phyloP scores from a whole-genome alignment of 2,113 vertebrate genomes.

The Sapajus apella region DNA sequence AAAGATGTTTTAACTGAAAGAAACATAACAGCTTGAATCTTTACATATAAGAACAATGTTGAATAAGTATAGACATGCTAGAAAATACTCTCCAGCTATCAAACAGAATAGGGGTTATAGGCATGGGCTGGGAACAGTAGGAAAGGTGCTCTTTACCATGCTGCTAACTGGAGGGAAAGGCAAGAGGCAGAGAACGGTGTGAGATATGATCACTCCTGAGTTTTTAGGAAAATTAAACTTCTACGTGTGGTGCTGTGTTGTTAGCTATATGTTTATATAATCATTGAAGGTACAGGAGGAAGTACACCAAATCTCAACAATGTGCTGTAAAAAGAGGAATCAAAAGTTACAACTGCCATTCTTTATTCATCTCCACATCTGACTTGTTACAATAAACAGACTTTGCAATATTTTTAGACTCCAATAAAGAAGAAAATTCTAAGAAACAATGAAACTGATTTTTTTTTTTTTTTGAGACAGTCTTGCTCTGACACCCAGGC shows the following conservation, averaged over 20 bases:
- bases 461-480: too few relatives aligned
- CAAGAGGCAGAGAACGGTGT: not conserved
- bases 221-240: not conserved
- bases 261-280: not conserved
- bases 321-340: rapidly evolving
- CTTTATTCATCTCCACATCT: not conserved
- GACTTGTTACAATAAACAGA: not conserved
- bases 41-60: not conserved
- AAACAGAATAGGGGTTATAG: not conserved
- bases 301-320: rapidly evolving
- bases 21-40: not conserved
- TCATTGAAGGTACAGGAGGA: not conserved
- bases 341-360: too few relatives aligned
- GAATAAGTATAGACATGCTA: not conserved
- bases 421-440: not conserved
- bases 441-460: not conserved
- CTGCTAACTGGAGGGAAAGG: not conserved
- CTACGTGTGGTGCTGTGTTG: rapidly evolving
- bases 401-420: not conserved
- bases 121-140: not conserved
- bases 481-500: too few relatives aligned
- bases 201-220: not conserved
- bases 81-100: not conserved
- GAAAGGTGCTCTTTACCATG: too few relatives aligned
- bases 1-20: not conserved